Conservation (phyloP, 2,888 invertebrate genomes). For the Camptogramma bilineatum region DNA sequence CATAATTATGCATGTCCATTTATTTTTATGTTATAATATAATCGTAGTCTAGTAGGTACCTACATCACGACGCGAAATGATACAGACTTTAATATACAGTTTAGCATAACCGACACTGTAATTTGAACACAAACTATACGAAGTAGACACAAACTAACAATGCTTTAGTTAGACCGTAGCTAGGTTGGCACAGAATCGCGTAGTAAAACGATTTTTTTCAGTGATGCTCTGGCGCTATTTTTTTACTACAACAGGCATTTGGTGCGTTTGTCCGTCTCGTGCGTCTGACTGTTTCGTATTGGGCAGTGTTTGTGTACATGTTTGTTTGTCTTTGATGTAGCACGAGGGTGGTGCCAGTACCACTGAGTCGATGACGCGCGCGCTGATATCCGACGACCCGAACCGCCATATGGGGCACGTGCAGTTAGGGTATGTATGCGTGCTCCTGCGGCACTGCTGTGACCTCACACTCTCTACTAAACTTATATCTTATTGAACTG, state of each 20-base stretch:
- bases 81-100: constrained; percentile 55
- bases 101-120: constrained; percentile 68
- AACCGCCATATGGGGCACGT: constrained; percentile 96
- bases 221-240: constrained; percentile 78
- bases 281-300: constrained; percentile 64
- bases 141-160: constrained; percentile 76
- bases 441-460: constrained; percentile 62
- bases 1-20: constrained; percentile 76
- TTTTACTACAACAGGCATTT: constrained; percentile 83
- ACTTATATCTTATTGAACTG: constrained; percentile 33
- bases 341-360: constrained; percentile 96
- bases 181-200: constrained; percentile 61
- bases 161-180: constrained; percentile 68
- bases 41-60: constrained; percentile 62
- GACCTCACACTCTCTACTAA: constrained; percentile 58
- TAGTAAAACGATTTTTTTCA: constrained; percentile 54
- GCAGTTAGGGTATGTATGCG: constrained; percentile 96
- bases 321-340: constrained; percentile 89
- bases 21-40: constrained; percentile 65
- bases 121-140: constrained; percentile 64
- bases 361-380: constrained; percentile 98
- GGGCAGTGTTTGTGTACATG: constrained; percentile 79
- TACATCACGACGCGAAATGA: constrained; percentile 57
- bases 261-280: constrained; percentile 51
- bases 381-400: constrained; percentile 97